These are phyloP conservation scores for Tyto alba DNA, from an alignment of 2,113 vertebrate genomes.

Conservation along the genomic window DNA sequence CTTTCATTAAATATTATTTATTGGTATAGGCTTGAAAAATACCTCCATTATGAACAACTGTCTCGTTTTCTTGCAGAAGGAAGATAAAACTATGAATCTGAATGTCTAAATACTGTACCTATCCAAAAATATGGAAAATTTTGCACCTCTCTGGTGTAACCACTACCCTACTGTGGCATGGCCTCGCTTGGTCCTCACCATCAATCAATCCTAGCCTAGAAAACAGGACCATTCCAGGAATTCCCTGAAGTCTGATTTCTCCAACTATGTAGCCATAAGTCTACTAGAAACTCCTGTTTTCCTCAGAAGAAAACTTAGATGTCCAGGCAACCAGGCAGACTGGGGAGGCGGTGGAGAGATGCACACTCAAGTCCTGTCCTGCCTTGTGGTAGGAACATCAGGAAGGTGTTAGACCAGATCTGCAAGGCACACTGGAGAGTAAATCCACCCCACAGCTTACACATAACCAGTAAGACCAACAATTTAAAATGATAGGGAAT, in stretches of 20 bases:
- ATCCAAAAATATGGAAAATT: not conserved
- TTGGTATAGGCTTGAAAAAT: not conserved
- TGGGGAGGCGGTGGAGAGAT: not conserved
- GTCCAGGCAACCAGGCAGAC: not conserved
- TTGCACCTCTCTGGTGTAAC: not conserved
- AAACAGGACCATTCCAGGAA: not conserved
- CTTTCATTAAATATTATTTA: not conserved
- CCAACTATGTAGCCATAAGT: not conserved
- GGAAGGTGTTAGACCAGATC: conserved; percentile 34
- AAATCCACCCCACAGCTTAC: not conserved
- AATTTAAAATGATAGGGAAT: not conserved
- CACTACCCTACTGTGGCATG: accelerated
- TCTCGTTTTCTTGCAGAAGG: not conserved
- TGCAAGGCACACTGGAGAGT: not conserved
- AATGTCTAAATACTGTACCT: not conserved
- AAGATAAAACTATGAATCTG: not conserved
- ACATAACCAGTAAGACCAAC: not conserved
- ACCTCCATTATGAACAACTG: not conserved
- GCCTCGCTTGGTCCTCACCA: not conserved
- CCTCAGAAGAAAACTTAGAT: not conserved
- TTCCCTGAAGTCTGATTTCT: not conserved
- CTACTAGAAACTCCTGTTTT: not conserved
- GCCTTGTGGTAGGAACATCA: not conserved
- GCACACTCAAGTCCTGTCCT: conserved; percentile 9
- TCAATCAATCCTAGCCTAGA: not conserved